Percentiles rank a stretch among this genome's conserved stretches.
These are phyloP conservation scores for Dissostichus mawsoni DNA, from an alignment of 2,113 vertebrate genomes.

Conservation along the genomic window DNA sequence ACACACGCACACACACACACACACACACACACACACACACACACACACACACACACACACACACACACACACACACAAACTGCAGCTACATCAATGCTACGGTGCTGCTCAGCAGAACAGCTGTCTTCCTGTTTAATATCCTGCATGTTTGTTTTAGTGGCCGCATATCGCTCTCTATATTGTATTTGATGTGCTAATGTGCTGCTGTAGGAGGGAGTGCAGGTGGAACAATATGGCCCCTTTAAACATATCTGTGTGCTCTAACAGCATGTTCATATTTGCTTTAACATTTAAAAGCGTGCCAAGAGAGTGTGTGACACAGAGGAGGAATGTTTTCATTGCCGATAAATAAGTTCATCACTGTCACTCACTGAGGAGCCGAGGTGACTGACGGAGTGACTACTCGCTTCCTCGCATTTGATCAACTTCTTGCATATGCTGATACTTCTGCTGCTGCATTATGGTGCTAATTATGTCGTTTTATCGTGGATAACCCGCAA, in stretches of 20 bases:
- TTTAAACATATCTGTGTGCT: conserved; percentile 13
- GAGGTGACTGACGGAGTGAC: conserved; percentile 45
- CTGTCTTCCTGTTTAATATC: conserved; percentile 40
- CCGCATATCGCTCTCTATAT: conserved; percentile 12
- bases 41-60: not conserved
- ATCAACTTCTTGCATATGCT: conserved; percentile 9
- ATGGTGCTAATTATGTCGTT: conserved; percentile 17
- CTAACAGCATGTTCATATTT: conserved; percentile 1
- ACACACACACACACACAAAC: not conserved
- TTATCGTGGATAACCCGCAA: not conserved
- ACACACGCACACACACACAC: not conserved
- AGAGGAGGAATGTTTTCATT: conserved; percentile 36
- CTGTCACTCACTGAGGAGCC: conserved; percentile 40
- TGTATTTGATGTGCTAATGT: conserved; percentile 32
- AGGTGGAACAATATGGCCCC: conserved; percentile 18
- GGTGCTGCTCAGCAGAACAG: conserved; percentile 23
- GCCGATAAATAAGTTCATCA: conserved; percentile 41
- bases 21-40: not conserved
- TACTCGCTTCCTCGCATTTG: conserved; percentile 30
- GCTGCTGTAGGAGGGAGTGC: conserved; percentile 14
- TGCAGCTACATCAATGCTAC: conserved; percentile 11
- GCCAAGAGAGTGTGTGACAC: not conserved
- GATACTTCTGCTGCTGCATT: conserved; percentile 11
- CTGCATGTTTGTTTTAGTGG: conserved; percentile 55
- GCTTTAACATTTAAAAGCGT: conserved; percentile 34